These are phyloP conservation scores for Sebastes diaconus DNA, from an alignment of 2,797 vertebrate species.

Conservation along the genomic window DNA sequence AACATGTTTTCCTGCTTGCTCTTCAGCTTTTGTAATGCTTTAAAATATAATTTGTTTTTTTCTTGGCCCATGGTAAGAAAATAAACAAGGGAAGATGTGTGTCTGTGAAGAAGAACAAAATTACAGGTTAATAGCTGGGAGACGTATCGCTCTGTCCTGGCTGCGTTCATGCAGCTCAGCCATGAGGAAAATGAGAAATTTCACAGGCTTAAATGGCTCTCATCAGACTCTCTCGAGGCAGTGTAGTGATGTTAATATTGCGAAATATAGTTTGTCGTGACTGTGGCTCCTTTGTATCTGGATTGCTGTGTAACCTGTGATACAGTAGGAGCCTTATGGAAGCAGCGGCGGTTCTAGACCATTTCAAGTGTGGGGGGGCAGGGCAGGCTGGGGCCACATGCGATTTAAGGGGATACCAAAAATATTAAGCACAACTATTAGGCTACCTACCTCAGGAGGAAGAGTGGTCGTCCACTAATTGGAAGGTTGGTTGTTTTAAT, in stretches of 20 bases:
- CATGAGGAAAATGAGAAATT: conserved; percentile 83
- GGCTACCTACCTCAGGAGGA: background rate
- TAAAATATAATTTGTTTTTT: conserved; percentile 23
- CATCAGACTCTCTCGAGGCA: conserved; percentile 69
- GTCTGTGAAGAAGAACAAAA: conserved; percentile 60
- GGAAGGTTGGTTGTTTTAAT: background rate
- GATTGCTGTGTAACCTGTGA: conserved; percentile 40
- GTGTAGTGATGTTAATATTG: conserved; percentile 60
- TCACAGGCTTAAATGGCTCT: conserved; percentile 75
- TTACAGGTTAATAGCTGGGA: conserved; percentile 76
- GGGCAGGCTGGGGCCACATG: background rate
- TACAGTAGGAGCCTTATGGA: conserved; percentile 7
- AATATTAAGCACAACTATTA: background rate
- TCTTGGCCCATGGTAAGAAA: conserved; percentile 26
- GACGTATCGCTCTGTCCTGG: conserved; percentile 58
- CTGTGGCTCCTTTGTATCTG: conserved; percentile 39
- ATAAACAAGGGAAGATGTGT: conserved; percentile 61
- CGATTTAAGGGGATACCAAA: background rate
- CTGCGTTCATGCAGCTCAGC: conserved; percentile 64
- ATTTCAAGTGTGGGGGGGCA: background rate
- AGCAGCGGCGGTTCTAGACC: background rate
- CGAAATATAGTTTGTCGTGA: conserved; percentile 54
- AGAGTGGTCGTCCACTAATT: background rate
- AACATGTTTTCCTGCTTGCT: conserved; percentile 8
- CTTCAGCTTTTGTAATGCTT: conserved; percentile 10